Evolutionary conservation across 2,797 vertebrate species (phyloP), one percentile per base, ranked within the genome.

Genomic region (Onychomys arenicola): DNA sequence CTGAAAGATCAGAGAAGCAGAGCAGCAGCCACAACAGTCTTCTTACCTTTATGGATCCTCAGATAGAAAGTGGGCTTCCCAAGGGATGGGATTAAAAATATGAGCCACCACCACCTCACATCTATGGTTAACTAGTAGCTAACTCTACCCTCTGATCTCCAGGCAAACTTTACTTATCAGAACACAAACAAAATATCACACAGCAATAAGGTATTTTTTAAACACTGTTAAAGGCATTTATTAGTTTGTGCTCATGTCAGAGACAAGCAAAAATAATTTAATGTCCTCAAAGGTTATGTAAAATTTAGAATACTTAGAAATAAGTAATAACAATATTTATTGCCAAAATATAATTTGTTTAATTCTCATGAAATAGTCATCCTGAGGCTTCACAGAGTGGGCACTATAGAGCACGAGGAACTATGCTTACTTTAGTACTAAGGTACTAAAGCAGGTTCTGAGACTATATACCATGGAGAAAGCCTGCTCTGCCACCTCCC

Each of bases 141-240:
- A 55, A 16, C 55, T 55, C 55, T 4, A 55, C 55, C 16, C 55
- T 55, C 55, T 55, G 55, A 55, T 55, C 55, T 55, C 55, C 55
- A 55, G 55, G 55, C 55, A 55, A 55, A 16, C 55, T 55, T 17
- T 17, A 17, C 17, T 55, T 55, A 17, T 55, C 16, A 55, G 55
- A 55, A 55, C 55, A 55, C 55, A 55, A 55, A 55, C 14, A 55
- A 55, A 55, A 55, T 55, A 55, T 55, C 55, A 55, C 55, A 17
- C 55, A 55, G 55, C 55, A 55, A n/a, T 92, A 90, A 19, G 5
- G 34, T 78, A 43, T 86, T 95, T 92, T 89, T 40, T 96, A 52
- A 71, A 81, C 14, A 40, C 49, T 85, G 10, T 40, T 46, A 92
- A 49, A 61, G 61, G 16, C 4, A 67, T 11, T 83, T 89, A 73